phyloP scores from a whole-genome alignment of 2,113 vertebrate genomes.

The Rafetus swinhoei region DNA sequence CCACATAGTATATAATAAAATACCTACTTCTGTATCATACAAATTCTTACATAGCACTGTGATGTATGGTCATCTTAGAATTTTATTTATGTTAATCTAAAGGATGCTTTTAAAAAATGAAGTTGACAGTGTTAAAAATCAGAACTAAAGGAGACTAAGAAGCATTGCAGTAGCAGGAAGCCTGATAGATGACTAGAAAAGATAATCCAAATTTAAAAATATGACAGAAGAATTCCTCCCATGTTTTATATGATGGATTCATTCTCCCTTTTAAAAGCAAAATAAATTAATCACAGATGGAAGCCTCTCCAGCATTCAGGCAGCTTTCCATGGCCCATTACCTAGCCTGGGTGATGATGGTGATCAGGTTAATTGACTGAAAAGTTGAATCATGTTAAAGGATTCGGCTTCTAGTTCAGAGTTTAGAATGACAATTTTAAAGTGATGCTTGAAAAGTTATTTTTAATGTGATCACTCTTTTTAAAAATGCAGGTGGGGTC shows the following conservation, averaged over 20 bases:
- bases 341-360: not conserved
- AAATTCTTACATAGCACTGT: not conserved
- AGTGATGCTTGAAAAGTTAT: not conserved
- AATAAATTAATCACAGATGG: slow-evolving; percentile 50
- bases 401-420: not conserved
- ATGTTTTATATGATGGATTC: slow-evolving; percentile 49
- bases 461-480: not conserved
- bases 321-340: slow-evolving; percentile 13
- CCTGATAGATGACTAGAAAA: slow-evolving; percentile 16
- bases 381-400: not conserved
- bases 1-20: not conserved
- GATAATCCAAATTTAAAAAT: slow-evolving; percentile 38
- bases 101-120: slow-evolving; percentile 27
- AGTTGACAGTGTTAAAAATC: slow-evolving; percentile 19
- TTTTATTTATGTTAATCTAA: slow-evolving; percentile 1
- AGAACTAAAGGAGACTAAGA: slow-evolving; percentile 2
- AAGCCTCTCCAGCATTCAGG: slow-evolving; percentile 6
- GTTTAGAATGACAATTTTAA: not conserved
- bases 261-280: slow-evolving; percentile 31
- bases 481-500: not conserved
- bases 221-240: slow-evolving; percentile 32
- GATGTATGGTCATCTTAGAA: not conserved
- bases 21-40: not conserved
- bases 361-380: not conserved
- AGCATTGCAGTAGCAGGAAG: not conserved